phyloP scores from a whole-genome alignment of 2,797 vertebrate genomes.

The Sarcophilus harrisii region DNA sequence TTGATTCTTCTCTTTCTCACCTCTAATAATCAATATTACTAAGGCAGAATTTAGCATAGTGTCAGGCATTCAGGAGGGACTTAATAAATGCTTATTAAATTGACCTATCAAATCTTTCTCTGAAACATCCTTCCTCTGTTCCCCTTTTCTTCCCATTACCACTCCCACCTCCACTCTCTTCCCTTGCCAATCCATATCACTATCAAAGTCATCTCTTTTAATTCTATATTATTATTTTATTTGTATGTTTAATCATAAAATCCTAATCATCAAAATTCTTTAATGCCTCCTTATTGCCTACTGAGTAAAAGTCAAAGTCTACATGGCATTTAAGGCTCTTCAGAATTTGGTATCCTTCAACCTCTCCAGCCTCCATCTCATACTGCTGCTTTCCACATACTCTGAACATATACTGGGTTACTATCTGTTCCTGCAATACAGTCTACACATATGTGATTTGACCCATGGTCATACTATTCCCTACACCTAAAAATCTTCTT shows the following conservation, averaged over 20 bases:
- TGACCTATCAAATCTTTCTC: background rate
- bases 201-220: background rate
- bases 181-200: background rate
- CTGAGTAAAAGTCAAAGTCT: background rate
- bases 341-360: background rate
- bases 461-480: background rate
- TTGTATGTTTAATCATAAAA: background rate
- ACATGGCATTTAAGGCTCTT: background rate
- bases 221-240: too few relatives aligned
- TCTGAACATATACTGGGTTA: background rate
- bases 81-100: background rate
- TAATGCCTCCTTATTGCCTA: background rate
- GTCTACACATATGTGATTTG: background rate
- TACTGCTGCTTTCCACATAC: background rate
- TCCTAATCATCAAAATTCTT: background rate
- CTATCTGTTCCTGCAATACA: background rate
- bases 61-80: background rate
- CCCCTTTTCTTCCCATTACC: background rate
- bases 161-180: background rate
- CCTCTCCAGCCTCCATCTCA: background rate
- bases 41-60: background rate
- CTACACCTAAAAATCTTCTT: background rate
- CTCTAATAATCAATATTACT: background rate
- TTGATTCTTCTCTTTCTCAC: background rate
- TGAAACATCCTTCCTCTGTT: background rate